Percentiles rank a stretch among this genome's conserved stretches.
These are phyloP conservation scores for Ctenosaura bakeri DNA, from an alignment of 2,797 vertebrate species.

Conservation along the genomic window DNA sequence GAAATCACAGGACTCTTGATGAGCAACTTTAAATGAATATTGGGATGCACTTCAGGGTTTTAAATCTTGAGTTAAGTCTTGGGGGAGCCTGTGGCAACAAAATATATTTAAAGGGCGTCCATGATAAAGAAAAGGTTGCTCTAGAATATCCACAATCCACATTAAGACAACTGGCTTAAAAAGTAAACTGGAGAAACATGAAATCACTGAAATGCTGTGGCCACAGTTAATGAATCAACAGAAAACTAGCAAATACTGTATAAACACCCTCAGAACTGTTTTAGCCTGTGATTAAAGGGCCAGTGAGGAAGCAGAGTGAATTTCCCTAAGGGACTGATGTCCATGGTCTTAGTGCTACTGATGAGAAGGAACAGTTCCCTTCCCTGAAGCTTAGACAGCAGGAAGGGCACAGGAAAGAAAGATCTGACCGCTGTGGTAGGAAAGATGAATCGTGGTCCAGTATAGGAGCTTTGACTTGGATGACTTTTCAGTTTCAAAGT, in stretches of 20 bases:
- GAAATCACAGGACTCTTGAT: too few relatives aligned
- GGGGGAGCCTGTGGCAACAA: too few relatives aligned
- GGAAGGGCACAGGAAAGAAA: neutral
- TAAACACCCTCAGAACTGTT: too few relatives aligned
- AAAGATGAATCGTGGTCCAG: neutral
- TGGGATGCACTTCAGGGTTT: too few relatives aligned
- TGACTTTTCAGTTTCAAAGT: constrained; percentile 15
- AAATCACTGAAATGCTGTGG: neutral
- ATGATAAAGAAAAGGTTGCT: neutral
- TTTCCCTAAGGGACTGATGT: neutral
- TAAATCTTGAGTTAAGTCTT: too few relatives aligned
- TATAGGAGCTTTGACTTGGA: neutral
- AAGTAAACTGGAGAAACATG: neutral
- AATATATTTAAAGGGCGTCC: too few relatives aligned
- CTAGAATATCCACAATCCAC: neutral
- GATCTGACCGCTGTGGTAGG: neutral
- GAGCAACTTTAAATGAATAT: too few relatives aligned
- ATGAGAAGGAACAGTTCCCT: neutral
- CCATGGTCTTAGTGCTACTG: too few relatives aligned
- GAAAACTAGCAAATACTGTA: neutral
- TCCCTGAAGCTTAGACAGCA: neutral
- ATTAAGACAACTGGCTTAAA: neutral
- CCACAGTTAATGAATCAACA: neutral
- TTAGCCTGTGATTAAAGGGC: neutral
- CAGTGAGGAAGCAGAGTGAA: neutral